Percentiles rank a stretch among this genome's conserved stretches.
These are phyloP conservation scores for Meles meles DNA, from an alignment of 2,113 vertebrate species.

Conservation along the genomic window DNA sequence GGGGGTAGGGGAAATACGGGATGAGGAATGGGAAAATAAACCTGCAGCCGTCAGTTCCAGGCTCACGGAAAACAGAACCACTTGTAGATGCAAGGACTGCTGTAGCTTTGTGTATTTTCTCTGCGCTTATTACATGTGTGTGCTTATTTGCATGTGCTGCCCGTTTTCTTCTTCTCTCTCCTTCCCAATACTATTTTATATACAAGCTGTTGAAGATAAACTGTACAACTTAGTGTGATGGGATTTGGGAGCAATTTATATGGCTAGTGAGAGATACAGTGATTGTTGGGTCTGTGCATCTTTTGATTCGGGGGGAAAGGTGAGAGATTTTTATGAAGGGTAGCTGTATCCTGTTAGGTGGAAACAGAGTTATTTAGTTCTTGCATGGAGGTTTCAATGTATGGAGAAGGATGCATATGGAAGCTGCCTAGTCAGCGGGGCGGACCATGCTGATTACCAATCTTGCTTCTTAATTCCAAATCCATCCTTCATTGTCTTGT, in stretches of 20 bases:
- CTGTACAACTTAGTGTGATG: neutral
- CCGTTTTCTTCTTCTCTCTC: neutral
- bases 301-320: neutral
- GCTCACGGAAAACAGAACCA: neutral
- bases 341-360: neutral
- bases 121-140: neutral
- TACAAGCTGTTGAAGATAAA: neutral
- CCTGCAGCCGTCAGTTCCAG: neutral
- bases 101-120: neutral
- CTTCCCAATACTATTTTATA: neutral
- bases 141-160: neutral
- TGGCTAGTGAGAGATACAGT: neutral
- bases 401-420: neutral
- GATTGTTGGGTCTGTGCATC: neutral
- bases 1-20: neutral
- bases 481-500: neutral
- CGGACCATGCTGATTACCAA: neutral
- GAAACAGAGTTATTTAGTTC: neutral
- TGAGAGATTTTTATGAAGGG: neutral
- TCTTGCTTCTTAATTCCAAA: neutral
- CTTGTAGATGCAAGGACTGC: neutral
- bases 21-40: neutral
- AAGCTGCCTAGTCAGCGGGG: neutral
- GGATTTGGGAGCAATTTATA: neutral
- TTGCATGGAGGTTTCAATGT: neutral